Percentiles rank a stretch among this genome's conserved stretches.
Evolutionary conservation across 2,797 vertebrate species (phyloP).

Genomic region (Peromyscus attwateri): DNA sequence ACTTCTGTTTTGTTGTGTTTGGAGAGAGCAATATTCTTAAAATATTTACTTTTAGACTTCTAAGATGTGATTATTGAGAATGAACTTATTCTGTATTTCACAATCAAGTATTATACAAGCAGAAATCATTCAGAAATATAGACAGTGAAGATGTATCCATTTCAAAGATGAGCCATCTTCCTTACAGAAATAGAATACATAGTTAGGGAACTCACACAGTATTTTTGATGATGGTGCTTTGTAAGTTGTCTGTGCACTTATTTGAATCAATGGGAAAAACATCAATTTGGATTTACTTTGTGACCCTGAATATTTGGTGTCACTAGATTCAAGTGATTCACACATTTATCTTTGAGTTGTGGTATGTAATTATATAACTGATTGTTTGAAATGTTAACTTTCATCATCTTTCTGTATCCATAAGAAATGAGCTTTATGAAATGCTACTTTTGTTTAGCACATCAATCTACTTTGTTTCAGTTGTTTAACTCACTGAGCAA

Average conservation of each 20-base stretch:
- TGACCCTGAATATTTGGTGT: neutral
- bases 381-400: neutral
- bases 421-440: constrained; percentile 24
- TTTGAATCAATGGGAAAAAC: neutral
- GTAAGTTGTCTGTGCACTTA: neutral
- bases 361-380: neutral
- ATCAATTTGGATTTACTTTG: neutral
- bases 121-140: neutral
- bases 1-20: neutral
- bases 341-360: neutral
- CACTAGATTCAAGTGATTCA: neutral
- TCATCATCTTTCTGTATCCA: neutral
- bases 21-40: neutral
- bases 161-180: neutral
- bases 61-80: neutral
- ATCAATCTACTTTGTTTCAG: neutral
- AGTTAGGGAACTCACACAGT: neutral
- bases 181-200: neutral
- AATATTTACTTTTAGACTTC: neutral
- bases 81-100: constrained; percentile 6
- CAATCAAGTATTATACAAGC: neutral
- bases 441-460: constrained; percentile 2
- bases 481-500: constrained; percentile 7
- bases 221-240: neutral
- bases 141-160: neutral